Percentiles rank a stretch among this genome's conserved stretches.
These are phyloP conservation scores for Sinella curviseta DNA, from an alignment of 1,140 invertebrate genomes.

Conservation along the genomic window DNA sequence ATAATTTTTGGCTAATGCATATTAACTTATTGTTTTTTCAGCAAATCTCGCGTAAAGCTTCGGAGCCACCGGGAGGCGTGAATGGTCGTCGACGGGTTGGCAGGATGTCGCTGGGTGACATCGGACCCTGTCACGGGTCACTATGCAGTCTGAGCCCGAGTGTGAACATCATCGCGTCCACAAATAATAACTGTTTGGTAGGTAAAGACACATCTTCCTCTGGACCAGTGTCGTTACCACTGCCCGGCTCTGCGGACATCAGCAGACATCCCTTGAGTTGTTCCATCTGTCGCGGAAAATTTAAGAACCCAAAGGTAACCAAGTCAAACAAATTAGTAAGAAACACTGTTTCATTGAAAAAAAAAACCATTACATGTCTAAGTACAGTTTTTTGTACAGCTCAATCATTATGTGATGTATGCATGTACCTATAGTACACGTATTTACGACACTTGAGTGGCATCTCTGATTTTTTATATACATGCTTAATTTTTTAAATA, in stretches of 20 bases:
- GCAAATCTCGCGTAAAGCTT: conserved; percentile 17
- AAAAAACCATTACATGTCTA: no score
- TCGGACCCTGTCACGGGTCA: conserved; percentile 20
- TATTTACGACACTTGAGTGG: no score
- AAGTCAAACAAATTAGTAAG: no score
- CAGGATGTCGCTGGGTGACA: conserved; percentile 20
- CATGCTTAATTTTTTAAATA: no score
- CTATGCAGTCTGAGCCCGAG: conserved; percentile 18
- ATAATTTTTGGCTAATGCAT: no score
- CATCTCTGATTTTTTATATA: no score
- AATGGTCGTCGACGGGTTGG: conserved; percentile 23
- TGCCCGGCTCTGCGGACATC: conserved; percentile 28
- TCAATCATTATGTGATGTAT: no score
- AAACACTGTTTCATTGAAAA: no score
- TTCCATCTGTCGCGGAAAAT: conserved; percentile 54
- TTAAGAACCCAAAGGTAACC: conserved; percentile 52
- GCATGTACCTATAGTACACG: no score
- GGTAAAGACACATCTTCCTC: conserved; percentile 8
- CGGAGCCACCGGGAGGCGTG: conserved; percentile 14
- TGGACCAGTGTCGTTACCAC: not conserved
- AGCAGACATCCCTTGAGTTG: conserved; percentile 56
- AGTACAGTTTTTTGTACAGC: no score
- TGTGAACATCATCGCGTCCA: conserved; percentile 17
- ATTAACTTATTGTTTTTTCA: not conserved
- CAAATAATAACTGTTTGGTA: conserved; percentile 15